These are phyloP conservation scores for Chymomyza costata DNA, from an alignment of 1,140 invertebrate species.

Conservation along the genomic window DNA sequence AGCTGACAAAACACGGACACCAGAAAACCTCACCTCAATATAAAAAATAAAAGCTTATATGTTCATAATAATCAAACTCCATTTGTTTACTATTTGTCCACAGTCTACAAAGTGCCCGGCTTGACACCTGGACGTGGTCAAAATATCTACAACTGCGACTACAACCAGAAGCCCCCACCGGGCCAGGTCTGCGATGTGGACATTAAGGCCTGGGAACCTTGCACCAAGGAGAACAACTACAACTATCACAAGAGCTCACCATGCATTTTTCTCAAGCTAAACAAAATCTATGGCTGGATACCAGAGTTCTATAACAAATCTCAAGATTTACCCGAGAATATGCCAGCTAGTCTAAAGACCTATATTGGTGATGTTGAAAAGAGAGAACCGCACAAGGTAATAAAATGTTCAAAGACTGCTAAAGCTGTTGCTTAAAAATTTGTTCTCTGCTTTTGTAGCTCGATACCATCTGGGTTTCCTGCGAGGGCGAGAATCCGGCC, in stretches of 20 bases:
- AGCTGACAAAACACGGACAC: too few species aligned
- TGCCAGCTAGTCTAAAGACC: slow-evolving; percentile 81
- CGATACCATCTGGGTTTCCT: slow-evolving; percentile 90
- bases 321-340: slow-evolving; percentile 78
- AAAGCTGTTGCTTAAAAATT: background rate
- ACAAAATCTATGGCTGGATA: slow-evolving; percentile 86
- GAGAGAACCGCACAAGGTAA: slow-evolving; percentile 54
- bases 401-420: slow-evolving; percentile 1
- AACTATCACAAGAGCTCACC: slow-evolving; percentile 86
- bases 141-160: slow-evolving; percentile 82
- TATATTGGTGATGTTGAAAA: slow-evolving; percentile 58
- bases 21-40: too few species aligned
- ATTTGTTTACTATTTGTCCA: background rate
- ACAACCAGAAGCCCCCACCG: slow-evolving; percentile 78
- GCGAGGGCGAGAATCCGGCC: slow-evolving; percentile 91
- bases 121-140: slow-evolving; percentile 80
- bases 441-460: slow-evolving; percentile 77
- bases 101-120: slow-evolving; percentile 83
- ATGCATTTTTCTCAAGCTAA: slow-evolving; percentile 89
- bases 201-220: slow-evolving; percentile 80
- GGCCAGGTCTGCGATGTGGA: slow-evolving; percentile 85
- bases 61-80: background rate
- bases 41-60: too few species aligned
- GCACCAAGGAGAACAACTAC: slow-evolving; percentile 82
- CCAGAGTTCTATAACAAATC: slow-evolving; percentile 83